A percentile compares a stretch with the other conserved stretches of the same genome.
These are phyloP conservation scores for Cantharis nigra DNA, from an alignment of 2,888 invertebrate species.

Conservation along the genomic window DNA sequence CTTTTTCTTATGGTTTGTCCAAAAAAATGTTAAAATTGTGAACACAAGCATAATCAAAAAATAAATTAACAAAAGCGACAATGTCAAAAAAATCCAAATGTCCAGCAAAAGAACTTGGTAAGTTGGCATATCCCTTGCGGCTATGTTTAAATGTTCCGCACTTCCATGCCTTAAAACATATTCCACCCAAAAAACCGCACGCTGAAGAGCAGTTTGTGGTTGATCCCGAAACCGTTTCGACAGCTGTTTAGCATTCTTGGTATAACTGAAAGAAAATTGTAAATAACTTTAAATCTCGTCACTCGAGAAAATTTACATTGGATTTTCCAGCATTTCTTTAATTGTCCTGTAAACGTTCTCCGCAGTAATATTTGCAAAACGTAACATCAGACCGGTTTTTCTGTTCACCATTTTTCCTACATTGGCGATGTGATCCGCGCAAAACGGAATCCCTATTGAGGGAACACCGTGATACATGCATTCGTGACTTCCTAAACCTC, in stretches of 20 bases:
- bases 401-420: conserved; percentile 39
- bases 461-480: conserved; percentile 39
- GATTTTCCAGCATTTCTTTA: conserved; percentile 34
- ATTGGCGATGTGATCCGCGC: conserved; percentile 46
- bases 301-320: conserved; percentile 37
- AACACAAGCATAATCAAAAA: neutral
- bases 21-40: neutral
- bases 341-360: conserved; percentile 34
- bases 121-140: conserved; percentile 23
- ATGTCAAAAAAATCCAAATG: neutral
- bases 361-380: conserved; percentile 33
- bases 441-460: conserved; percentile 44
- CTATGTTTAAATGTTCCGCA: conserved; percentile 21
- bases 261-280: conserved; percentile 28
- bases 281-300: neutral
- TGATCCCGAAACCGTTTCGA: conserved; percentile 33
- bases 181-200: conserved; percentile 35
- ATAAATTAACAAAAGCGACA: neutral
- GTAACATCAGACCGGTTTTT: conserved; percentile 37
- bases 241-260: conserved; percentile 20
- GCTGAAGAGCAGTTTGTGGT: conserved; percentile 30
- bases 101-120: conserved; percentile 17
- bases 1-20: neutral
- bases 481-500: conserved; percentile 43
- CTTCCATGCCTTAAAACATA: conserved; percentile 26